phyloP scores from a whole-genome alignment of 2,113 vertebrate genomes.

The Hemibagrus wyckioides region DNA sequence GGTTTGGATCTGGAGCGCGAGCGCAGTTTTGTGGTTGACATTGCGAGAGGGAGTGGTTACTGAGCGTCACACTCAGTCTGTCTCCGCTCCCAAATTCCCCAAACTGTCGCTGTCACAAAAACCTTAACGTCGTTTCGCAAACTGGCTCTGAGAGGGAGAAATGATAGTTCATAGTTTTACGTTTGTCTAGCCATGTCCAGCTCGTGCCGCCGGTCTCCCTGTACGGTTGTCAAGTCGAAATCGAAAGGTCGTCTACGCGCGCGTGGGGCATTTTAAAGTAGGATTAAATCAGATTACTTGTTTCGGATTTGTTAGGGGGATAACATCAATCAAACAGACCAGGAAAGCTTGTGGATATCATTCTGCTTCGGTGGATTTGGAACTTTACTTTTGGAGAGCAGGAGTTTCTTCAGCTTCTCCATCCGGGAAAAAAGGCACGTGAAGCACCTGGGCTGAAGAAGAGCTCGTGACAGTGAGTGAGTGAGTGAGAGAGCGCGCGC shows the following conservation, averaged over 20 bases:
- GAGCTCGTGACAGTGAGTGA: not conserved
- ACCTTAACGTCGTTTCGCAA: no score
- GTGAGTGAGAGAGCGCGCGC: not conserved
- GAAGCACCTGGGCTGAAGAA: not conserved
- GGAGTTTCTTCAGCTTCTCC: not conserved
- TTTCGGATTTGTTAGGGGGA: not conserved
- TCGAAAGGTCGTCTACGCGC: not conserved
- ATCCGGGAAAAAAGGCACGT: not conserved
- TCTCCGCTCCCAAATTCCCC: not conserved
- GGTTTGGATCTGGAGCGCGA: not conserved
- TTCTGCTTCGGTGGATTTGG: not conserved
- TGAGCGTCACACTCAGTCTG: not conserved
- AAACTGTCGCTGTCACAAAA: not conserved
- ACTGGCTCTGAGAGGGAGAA: not conserved
- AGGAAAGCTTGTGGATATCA: not conserved
- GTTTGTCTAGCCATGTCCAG: not conserved
- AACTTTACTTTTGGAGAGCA: not conserved
- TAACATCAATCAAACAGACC: not conserved
- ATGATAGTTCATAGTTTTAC: not conserved
- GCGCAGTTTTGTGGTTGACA: not conserved
- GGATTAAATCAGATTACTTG: not conserved
- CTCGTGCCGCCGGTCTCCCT: not conserved
- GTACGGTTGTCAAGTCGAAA: not conserved
- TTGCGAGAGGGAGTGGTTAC: slow-evolving; percentile 6
- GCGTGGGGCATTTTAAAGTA: not conserved